These are phyloP conservation scores for Eriosoma lanigerum DNA, from an alignment of 1,140 invertebrate species.

Conservation along the genomic window DNA sequence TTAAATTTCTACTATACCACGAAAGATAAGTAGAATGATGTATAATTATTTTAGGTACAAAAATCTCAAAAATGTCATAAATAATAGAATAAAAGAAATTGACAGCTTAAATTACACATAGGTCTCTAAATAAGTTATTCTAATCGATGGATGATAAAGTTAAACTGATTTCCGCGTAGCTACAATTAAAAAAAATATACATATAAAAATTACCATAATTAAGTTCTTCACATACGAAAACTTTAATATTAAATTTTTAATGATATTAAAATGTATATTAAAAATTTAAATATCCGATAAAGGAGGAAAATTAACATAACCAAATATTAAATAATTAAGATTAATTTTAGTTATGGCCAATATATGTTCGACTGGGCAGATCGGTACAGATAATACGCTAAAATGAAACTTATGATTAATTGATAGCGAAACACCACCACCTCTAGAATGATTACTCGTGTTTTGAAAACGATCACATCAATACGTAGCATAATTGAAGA, in stretches of 20 bases:
- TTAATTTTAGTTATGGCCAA: constrained; percentile 23
- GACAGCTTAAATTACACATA: not conserved
- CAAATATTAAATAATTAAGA: constrained; percentile 3
- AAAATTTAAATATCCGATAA: not conserved
- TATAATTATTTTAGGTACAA: constrained; percentile 32
- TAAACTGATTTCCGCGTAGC: not conserved
- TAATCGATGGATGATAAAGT: not conserved
- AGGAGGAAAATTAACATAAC: constrained; percentile 15
- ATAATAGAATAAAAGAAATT: constrained; percentile 17
- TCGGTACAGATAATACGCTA: not conserved
- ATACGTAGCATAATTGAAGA: not conserved
- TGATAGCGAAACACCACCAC: not conserved
- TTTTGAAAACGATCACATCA: not conserved
- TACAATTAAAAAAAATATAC: constrained; percentile 2
- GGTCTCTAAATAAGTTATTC: not conserved
- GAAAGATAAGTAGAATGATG: no score
- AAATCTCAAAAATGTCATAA: constrained; percentile 27
- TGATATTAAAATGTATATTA: constrained; percentile 14
- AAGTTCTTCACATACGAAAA: not conserved
- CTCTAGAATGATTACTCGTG: constrained; percentile 2
- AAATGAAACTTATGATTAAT: constrained; percentile 23
- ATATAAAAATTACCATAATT: constrained; percentile 1
- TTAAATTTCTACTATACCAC: no score
- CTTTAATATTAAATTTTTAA: constrained; percentile 18
- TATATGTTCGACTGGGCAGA: not conserved